Percentiles rank a stretch among this genome's conserved stretches.
These are phyloP conservation scores for Drosophila fuyamai DNA, from an alignment of 1,140 invertebrate genomes.

Conservation along the genomic window DNA sequence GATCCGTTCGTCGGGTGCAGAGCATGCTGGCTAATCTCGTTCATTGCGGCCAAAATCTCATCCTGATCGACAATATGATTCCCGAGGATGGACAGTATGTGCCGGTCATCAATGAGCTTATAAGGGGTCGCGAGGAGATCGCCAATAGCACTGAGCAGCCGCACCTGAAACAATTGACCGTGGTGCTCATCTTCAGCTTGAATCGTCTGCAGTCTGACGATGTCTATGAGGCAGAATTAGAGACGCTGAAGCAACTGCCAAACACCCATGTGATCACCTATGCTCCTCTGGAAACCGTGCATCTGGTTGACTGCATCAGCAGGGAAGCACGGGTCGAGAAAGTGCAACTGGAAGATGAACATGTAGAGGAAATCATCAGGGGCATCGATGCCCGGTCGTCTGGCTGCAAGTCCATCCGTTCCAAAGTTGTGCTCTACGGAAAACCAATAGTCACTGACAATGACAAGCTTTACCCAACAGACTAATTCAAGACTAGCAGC, in stretches of 20 bases:
- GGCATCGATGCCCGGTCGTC: conserved; percentile 20
- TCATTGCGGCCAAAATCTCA: conserved; percentile 14
- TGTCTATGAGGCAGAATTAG: conserved; percentile 85
- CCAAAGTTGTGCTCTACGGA: conserved; percentile 57
- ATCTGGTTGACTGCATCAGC: conserved; percentile 42
- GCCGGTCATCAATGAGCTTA: not conserved
- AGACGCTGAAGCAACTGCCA: conserved; percentile 86
- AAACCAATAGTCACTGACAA: not conserved
- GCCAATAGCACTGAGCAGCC: conserved; percentile 10
- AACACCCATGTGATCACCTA: conserved; percentile 86
- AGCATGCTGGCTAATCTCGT: conserved; percentile 3
- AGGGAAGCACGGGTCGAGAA: conserved; percentile 16
- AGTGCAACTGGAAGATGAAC: conserved; percentile 11
- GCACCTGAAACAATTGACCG: conserved; percentile 12
- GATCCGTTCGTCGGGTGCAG: not conserved
- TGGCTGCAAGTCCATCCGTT: conserved; percentile 54
- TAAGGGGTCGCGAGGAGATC: not conserved
- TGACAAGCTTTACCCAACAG: not conserved
- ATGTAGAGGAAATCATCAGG: conserved; percentile 27
- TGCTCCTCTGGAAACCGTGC: not conserved
- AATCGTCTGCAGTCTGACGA: conserved; percentile 8
- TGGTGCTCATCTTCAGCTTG: conserved; percentile 11
- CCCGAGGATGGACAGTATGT: conserved; percentile 3
- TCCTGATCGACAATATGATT: conserved; percentile 19
- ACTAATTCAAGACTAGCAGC: not conserved